These are phyloP conservation scores for Sitta europaea DNA, from an alignment of 2,113 vertebrate species.

Conservation along the genomic window DNA sequence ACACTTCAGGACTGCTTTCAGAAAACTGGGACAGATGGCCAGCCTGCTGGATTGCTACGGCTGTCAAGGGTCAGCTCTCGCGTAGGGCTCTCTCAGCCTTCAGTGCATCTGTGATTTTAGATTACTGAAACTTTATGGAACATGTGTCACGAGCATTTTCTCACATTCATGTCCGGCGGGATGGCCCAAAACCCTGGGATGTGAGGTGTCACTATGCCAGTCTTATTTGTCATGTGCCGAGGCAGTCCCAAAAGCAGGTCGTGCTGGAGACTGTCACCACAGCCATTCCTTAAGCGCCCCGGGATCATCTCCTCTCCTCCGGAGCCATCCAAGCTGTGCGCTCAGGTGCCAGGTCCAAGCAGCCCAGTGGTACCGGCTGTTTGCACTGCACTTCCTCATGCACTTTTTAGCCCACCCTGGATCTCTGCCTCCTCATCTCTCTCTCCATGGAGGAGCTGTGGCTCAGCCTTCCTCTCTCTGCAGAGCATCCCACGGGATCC, in stretches of 20 bases:
- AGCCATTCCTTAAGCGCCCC: not conserved
- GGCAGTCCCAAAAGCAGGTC: not conserved
- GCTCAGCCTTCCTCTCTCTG: not conserved
- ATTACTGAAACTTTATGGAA: not conserved
- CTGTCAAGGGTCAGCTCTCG: not conserved
- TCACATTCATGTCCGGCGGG: not conserved
- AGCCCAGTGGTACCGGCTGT: accelerated
- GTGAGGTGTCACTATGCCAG: not conserved
- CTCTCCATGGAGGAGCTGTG: not conserved
- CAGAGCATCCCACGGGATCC: not conserved
- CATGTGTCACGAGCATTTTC: not conserved
- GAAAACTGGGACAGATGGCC: not conserved
- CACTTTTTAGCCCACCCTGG: accelerated
- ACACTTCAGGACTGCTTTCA: not conserved
- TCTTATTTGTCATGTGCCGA: not conserved
- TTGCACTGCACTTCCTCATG: not conserved
- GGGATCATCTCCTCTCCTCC: not conserved
- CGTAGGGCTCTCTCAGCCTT: not conserved
- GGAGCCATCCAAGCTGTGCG: not conserved
- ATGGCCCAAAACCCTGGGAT: not conserved
- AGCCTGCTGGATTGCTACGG: not conserved
- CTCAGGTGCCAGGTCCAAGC: not conserved
- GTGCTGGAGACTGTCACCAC: not conserved
- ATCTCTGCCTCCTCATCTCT: not conserved
- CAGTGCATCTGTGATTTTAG: not conserved